Conservation (phyloP, 2,888 invertebrate genomes). For the Drosophila longiperda region DNA sequence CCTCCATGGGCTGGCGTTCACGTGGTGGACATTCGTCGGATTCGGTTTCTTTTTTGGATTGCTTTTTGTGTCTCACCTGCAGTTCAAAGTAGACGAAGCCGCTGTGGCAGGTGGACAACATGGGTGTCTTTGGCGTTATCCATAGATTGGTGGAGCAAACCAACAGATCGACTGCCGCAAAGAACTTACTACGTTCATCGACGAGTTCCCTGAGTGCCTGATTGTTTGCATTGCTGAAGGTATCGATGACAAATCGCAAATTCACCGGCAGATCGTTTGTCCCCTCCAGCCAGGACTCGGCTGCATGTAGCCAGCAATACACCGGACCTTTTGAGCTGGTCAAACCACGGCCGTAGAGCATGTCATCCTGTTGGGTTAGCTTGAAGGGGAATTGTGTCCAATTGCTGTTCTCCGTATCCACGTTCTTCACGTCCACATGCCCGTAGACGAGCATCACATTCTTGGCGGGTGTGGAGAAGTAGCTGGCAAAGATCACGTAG, state of each 20-base stretch:
- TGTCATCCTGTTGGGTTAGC: constrained; percentile 12
- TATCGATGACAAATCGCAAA: constrained; percentile 39
- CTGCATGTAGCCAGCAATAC: constrained; percentile 48
- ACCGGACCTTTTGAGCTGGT: constrained; percentile 46
- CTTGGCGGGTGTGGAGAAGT: constrained; percentile 52
- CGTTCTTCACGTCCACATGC: constrained; percentile 30
- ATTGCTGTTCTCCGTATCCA: not conserved
- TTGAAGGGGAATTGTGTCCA: constrained; percentile 42
- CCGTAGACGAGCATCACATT: constrained; percentile 55
- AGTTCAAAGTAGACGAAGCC: constrained; percentile 52
- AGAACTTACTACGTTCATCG: constrained; percentile 24
- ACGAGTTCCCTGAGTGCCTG: constrained; percentile 19
- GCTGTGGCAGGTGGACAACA: constrained; percentile 37
- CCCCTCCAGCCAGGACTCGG: constrained; percentile 27
- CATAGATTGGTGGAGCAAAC: constrained; percentile 42
- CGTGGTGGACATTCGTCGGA: not conserved
- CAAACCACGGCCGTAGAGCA: constrained; percentile 44
- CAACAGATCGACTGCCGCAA: constrained; percentile 46
- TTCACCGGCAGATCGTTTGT: constrained; percentile 48
- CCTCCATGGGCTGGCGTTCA: constrained; percentile 30
- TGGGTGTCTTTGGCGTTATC: constrained; percentile 35
- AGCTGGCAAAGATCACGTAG: constrained; percentile 49
- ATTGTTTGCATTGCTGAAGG: not conserved
- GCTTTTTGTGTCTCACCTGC: constrained; percentile 12
- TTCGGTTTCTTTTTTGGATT: not conserved